A percentile compares a stretch with the other conserved stretches of the same genome.
These are phyloP conservation scores for Brachymystax lenok DNA, from an alignment of 2,797 vertebrate species.

Conservation along the genomic window DNA sequence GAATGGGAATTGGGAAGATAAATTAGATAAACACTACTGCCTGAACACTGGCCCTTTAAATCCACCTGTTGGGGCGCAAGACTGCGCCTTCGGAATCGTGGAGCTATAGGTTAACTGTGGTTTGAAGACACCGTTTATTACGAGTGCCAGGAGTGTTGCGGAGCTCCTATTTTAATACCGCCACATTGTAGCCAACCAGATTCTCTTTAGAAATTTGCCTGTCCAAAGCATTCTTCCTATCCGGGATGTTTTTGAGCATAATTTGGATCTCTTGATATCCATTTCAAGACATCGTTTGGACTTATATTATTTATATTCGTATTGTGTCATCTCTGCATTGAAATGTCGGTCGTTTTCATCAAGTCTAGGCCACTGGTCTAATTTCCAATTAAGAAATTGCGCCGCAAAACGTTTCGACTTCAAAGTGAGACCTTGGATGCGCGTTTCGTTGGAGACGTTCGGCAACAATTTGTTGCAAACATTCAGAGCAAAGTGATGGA, in stretches of 20 bases:
- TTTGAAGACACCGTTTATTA: constrained; percentile 26
- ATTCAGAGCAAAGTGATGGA: constrained; percentile 58
- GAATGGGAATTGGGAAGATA: not conserved
- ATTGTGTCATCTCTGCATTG: not conserved
- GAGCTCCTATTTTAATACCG: constrained; percentile 30
- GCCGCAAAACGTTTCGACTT: constrained; percentile 37
- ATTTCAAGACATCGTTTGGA: not conserved
- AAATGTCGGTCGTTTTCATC: not conserved
- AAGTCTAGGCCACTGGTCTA: constrained; percentile 23
- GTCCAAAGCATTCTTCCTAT: constrained; percentile 17
- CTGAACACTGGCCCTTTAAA: constrained; percentile 52
- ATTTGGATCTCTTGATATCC: constrained; percentile 19
- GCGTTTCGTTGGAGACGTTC: constrained; percentile 23
- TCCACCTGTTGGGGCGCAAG: constrained; percentile 69
- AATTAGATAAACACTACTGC: not conserved
- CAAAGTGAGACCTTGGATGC: constrained; percentile 14
- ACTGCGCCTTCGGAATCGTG: constrained; percentile 31
- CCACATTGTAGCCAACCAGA: constrained; percentile 13
- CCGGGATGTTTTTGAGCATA: constrained; percentile 39
- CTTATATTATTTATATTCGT: not conserved
- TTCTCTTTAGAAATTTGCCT: constrained; percentile 26
- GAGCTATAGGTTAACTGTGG: constrained; percentile 47
- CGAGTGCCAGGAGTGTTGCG: constrained; percentile 28
- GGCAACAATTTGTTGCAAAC: constrained; percentile 60
- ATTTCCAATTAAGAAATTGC: constrained; percentile 23